Evolutionary conservation across 2,797 vertebrate genomes (phyloP).

Genomic region (Champsocephalus esox): DNA sequence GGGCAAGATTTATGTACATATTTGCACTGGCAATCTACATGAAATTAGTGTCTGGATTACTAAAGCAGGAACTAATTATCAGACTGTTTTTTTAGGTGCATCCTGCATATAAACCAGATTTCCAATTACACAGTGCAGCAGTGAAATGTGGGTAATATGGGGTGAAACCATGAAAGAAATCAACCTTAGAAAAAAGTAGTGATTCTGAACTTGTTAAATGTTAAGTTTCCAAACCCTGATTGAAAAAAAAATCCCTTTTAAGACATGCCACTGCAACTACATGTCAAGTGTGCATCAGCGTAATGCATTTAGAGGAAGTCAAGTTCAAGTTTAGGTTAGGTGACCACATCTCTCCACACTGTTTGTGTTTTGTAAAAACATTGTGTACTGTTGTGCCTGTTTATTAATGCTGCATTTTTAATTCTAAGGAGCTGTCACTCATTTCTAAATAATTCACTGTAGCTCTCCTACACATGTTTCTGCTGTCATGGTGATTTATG

Average conservation of each 20-base stretch:
- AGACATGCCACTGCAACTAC: background rate
- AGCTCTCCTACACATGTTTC: slow-evolving; percentile 30
- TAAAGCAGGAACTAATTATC: slow-evolving; percentile 66
- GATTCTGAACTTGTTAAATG: slow-evolving; percentile 20
- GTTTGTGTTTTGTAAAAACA: slow-evolving; percentile 1
- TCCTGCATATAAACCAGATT: slow-evolving; percentile 43
- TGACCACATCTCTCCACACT: slow-evolving; percentile 1
- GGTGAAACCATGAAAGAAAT: slow-evolving; percentile 37
- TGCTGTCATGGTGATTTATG: slow-evolving; percentile 47
- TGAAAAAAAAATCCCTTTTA: slow-evolving; percentile 11
- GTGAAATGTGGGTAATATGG: slow-evolving; percentile 17
- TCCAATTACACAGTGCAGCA: slow-evolving; percentile 36
- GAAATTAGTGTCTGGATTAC: slow-evolving; percentile 67
- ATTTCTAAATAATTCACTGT: slow-evolving; percentile 41
- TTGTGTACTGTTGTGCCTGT: background rate
- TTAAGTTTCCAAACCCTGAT: slow-evolving; percentile 29
- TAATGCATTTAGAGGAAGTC: slow-evolving; percentile 1
- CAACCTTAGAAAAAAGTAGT: slow-evolving; percentile 20
- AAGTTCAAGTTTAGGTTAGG: slow-evolving; percentile 25
- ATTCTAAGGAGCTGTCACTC: slow-evolving; percentile 39
- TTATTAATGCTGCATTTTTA: slow-evolving; percentile 3
- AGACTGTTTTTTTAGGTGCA: slow-evolving; percentile 54
- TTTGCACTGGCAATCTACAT: slow-evolving; percentile 68
- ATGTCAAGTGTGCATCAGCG: slow-evolving; percentile 6
- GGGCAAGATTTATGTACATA: slow-evolving; percentile 71